These are phyloP conservation scores for Mallotus villosus DNA, from an alignment of 2,797 vertebrate genomes.

Conservation along the genomic window DNA sequence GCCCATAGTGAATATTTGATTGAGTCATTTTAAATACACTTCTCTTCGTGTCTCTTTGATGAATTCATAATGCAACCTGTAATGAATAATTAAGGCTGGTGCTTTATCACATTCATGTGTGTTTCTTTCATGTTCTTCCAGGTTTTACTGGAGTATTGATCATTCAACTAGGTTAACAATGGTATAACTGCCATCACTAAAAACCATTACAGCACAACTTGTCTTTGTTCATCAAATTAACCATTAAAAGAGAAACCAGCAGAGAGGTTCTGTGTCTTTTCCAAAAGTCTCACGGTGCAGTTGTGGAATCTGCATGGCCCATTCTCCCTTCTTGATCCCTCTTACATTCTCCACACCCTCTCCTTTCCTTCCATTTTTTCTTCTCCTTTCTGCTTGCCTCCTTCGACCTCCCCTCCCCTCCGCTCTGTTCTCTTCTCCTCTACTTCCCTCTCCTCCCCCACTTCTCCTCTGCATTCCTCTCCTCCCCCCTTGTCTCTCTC, in stretches of 20 bases:
- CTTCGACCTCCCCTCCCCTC: too few relatives aligned
- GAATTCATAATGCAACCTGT: not conserved
- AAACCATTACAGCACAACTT: too few relatives aligned
- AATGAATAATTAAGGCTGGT: not conserved
- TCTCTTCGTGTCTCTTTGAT: not conserved
- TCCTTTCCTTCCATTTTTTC: not conserved
- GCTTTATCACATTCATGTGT: not conserved
- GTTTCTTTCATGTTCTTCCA: not conserved
- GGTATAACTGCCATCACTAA: too few relatives aligned
- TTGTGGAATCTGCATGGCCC: not conserved
- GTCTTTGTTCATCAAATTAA: too few relatives aligned
- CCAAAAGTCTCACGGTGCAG: not conserved
- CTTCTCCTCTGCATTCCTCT: too few relatives aligned
- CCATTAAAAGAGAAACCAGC: not conserved
- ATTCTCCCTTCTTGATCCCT: conserved; percentile 3
- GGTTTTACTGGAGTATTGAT: not conserved
- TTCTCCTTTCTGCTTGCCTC: too few relatives aligned
- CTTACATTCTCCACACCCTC: not conserved
- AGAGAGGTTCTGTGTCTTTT: not conserved
- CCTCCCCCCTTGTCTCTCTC: too few relatives aligned
- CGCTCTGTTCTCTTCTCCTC: too few relatives aligned
- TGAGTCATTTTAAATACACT: not conserved
- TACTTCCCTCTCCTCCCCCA: too few relatives aligned
- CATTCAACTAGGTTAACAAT: not conserved
- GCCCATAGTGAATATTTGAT: not conserved